Base-by-base conservation (phyloP, 2,888 invertebrate genomes). In the Hipparchia sbordonii region DNA sequence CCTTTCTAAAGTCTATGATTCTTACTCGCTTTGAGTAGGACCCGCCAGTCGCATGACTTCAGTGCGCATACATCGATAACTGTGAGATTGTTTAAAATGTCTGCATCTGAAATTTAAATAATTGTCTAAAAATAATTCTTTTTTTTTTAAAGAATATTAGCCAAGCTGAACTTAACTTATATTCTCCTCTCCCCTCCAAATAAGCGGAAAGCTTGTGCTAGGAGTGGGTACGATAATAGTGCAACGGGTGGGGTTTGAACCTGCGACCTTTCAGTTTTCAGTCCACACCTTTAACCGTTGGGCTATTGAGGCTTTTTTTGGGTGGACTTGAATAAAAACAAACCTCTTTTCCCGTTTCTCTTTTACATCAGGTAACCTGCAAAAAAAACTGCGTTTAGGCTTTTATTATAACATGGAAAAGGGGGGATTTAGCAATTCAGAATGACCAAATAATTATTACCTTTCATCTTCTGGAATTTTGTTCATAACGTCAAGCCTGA, bases 11-110 rank as follows among this genome's bases (percentile, higher is more conserved):
- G 45, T 51, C 7, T 33, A 52, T 51, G 12, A 46, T 51, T 52
- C 89, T 86, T 12, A 91, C 91, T 89, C 85, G 84, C 88, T 89
- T 1, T 76, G 80, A 0, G 91, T 91, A 0, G 92, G 92, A 1
- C 92, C 92, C 1, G 92, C 92, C 1, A 84, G 57, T 1, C 78
- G 83, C 91, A 92, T 90, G 0, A 84, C 88, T 6, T 89, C 86
- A 0, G 83, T 79, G 9, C 92, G 80, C 88, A 92, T 88, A 45
- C 91, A 92, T 0, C 91, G 79, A 72, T 91, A 92, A 72, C 91
- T 91, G 59, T 91, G 90, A 0, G 91, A 91, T 0, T 63, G 76
- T 0, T 72, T 77, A 65, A 82, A 85, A 70, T 92, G 91, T 63
- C 83, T 86, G 73, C 92, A 91, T 63, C 90, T 90, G 80, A 1